Percentiles rank a stretch among this genome's conserved stretches.
Conservation (phyloP, 2,888 invertebrate species). For the Hydriomena furcata region DNA sequence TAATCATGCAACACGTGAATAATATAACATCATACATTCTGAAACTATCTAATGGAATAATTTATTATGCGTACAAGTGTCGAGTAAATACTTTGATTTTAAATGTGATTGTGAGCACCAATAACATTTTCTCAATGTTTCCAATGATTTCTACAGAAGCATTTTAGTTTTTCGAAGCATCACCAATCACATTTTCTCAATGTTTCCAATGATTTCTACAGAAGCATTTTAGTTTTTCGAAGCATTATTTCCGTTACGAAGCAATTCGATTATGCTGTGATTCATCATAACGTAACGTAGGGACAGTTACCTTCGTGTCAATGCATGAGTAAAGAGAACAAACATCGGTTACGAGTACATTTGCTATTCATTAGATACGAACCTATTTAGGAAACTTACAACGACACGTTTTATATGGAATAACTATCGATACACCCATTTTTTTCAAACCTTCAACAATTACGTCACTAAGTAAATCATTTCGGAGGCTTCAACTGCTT, state of each 20-base stretch:
- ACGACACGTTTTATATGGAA: slow-evolving; percentile 56
- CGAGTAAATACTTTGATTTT: too few relatives aligned
- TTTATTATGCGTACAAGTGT: too few relatives aligned
- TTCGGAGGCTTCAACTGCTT: background rate
- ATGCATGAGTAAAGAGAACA: slow-evolving; percentile 49
- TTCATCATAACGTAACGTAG: slow-evolving; percentile 30
- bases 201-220: slow-evolving; percentile 1
- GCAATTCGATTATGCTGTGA: slow-evolving; percentile 17
- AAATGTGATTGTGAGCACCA: too few relatives aligned
- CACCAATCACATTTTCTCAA: too few relatives aligned
- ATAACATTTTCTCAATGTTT: too few relatives aligned
- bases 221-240: background rate
- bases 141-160: slow-evolving; percentile 5
- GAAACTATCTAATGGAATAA: too few relatives aligned
- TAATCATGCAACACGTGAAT: too few relatives aligned
- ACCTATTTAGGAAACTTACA: slow-evolving; percentile 65
- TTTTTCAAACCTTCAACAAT: slow-evolving; percentile 54
- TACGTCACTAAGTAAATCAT: slow-evolving; percentile 52
- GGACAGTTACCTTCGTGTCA: slow-evolving; percentile 48
- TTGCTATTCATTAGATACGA: slow-evolving; percentile 72
- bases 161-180: background rate
- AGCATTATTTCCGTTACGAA: slow-evolving; percentile 7
- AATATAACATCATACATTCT: too few relatives aligned
- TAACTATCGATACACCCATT: slow-evolving; percentile 47
- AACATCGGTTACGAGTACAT: slow-evolving; percentile 59